Evolutionary conservation across 2,888 invertebrate species (phyloP), one percentile per base, ranked within the genome.

Genomic region (Drosophila multiciliata): DNA sequence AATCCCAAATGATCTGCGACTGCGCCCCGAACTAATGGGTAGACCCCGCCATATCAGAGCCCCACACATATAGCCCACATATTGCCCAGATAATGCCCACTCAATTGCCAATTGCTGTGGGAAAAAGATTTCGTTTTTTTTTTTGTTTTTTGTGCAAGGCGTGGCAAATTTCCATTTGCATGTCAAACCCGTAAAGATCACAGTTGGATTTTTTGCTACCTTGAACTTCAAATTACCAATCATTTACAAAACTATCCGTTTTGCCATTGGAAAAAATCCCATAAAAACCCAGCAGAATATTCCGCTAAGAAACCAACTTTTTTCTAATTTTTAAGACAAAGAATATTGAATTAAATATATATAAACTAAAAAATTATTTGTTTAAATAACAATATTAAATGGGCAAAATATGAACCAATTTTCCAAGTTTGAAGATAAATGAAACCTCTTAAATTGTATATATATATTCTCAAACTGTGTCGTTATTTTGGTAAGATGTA

Each of bases 1-100:
- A 91, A 91, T 91, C 79, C 75, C 80, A 87, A 87, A 82, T 85
- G 61, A 78, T 78, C 82, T 69, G 50, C 78, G 67, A 78, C 82
- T 83, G 78, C 78, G 78, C 82, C 81, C 78, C 74, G 62, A 26
- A 65, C 58, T 75, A 61, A 75, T 78, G 70, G 71, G 67, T 35
- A 54, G 54, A 61, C 63, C 55, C 74, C 63, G 48, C 36, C 35
- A 11, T 29, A 45, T 17, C 66, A 26, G 35, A 29, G 35, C 49
- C 38, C 15, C 65, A 66, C 65, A 66, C 29, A 62, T 73, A 63
- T 78, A 78, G 74, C 73, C 74, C 77, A 78, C 66, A 62, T 78
- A 66, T 59, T 52, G 64, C 23, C 23, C 23, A 23, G 23, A 23
- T 61, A 49, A 61, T 64, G 59, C 38, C 35, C 55, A 32, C 38